Base-by-base conservation (phyloP, 2,888 invertebrate genomes). In the Urechis unicinctus region DNA sequence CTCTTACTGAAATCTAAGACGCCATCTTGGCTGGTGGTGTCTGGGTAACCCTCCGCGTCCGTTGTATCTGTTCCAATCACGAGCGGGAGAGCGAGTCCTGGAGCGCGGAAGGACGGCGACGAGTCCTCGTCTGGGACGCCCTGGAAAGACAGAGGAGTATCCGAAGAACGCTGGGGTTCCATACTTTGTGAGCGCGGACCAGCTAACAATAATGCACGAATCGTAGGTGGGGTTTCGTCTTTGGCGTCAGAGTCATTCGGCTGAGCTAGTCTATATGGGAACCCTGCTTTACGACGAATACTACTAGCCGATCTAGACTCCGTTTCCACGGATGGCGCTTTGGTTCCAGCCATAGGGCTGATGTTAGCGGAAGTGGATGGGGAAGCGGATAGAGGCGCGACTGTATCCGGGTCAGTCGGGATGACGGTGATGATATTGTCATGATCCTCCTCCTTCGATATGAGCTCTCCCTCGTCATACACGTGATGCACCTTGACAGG, bases 401-500 rank as follows among this genome's bases (percentile, higher is more conserved):
- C 36, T 9, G 9, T 25, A 25, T 60, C 59, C 2, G 61, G 61
- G 29, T 55, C 57, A 1, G 61, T 61, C 13, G 61, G 61, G 5
- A 56, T 57, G 29, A 61, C 57, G 22, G 60, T 61, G 17, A 58
- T 30, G 17, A 58, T 50, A 21, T 58, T 54, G 3, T 58, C 54
- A 17, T 57, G 53, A 22, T 52, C 54, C 17, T 55, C 59, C 3
- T 43, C 43, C 9, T 41, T 31, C 13, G 29, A 45, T 22, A 52
- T 44, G 0, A 52, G 47, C 22, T 48, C 55, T 25, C 49, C 57
- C 28, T 60, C 60, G 25, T 48, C 51, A 6, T 45, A 30, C 22
- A 59, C 56, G 24, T 61, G 57, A 22, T 59, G 56, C 28, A 63
- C 59, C 29, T 61, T 61, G 26, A 58, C 58, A 1, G 64, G 64